Base-by-base conservation (phyloP, 2,113 vertebrate genomes). In the Rhynchopsitta pachyrhyncha region DNA sequence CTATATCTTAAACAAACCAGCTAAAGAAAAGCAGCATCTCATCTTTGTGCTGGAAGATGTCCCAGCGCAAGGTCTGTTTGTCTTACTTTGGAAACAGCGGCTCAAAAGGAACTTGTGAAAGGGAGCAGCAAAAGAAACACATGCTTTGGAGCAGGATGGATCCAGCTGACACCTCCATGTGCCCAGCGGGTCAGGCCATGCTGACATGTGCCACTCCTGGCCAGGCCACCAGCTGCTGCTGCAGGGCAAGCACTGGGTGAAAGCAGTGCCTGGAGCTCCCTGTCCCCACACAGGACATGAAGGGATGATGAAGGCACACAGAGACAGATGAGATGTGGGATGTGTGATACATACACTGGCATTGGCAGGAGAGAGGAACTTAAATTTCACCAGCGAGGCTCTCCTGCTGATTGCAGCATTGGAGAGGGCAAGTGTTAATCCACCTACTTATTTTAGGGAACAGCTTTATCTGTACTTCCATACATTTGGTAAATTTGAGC, bases 1-100 rank as follows among this genome's bases (percentile, higher is more conserved):
- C 41, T 76, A 2, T 73, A 69, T 91, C 92, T 96, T 76, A 94
- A 97, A 96, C 95, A 95, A 95, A 84, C 19, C 10, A 1, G 52
- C 46, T 80, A 42, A 81, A 79, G 93, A 8, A 93, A 94, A 95
- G 88, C 92, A 96, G 41, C 7, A 17, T 76, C 83, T 92, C 25
- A 1, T 79, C 90, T 87, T 93, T 94, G 74, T 53, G 35, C 28
- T 97, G 96, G 96, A 93, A 82, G 57, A 13, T 7, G 27, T 92
- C 93, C 95, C 95, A 91, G 96, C 0, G 0, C 70, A 49, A 91
- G 57, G 37, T 69, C 92, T 96, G 82, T 77, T 91, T 93, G 93
- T 92, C 88, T 96, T 92, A 33, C 86, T 78, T 87, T 83, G 80
- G 90, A 84, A 92, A 82, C 29, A 19, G 47, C 1, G 33, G 35